Percentiles rank a stretch among this genome's conserved stretches.
Conservation (phyloP, 2,113 vertebrate genomes). For the Petaurus breviceps region DNA sequence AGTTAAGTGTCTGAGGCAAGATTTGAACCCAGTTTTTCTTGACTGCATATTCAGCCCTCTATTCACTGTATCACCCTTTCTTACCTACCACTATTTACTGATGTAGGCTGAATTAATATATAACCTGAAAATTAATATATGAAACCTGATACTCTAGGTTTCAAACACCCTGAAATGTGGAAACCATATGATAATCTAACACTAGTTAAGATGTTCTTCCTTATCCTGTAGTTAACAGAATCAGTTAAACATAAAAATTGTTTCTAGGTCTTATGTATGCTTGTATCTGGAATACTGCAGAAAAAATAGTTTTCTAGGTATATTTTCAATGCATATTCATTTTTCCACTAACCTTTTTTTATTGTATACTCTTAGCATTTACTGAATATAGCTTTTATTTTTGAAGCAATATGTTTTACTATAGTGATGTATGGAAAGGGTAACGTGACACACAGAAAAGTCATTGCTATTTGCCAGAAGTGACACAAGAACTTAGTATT, state of each 20-base stretch:
- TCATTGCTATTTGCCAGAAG: slow-evolving; percentile 19
- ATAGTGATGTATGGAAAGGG: slow-evolving; percentile 16
- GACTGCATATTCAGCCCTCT: neutral
- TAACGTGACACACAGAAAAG: slow-evolving; percentile 9
- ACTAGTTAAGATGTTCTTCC: neutral
- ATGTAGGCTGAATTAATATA: neutral
- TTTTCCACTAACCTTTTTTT: neutral
- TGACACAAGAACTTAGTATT: slow-evolving; percentile 20
- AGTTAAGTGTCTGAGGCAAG: neutral
- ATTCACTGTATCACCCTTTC: neutral
- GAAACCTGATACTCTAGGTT: neutral
- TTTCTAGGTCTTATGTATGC: neutral
- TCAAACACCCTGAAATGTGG: neutral
- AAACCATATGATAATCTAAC: neutral
- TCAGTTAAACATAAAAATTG: neutral
- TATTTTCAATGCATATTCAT: slow-evolving; percentile 12
- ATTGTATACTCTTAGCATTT: neutral
- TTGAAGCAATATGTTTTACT: slow-evolving; percentile 32
- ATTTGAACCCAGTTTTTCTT: neutral
- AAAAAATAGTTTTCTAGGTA: neutral
- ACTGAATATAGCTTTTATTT: neutral
- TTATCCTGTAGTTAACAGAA: neutral
- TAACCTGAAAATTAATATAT: no score
- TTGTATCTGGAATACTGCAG: neutral
- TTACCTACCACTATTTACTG: neutral